Percentiles rank a stretch among this genome's conserved stretches.
phyloP scores from a whole-genome alignment of 2,888 invertebrate species.

The Chymomyza amoena region DNA sequence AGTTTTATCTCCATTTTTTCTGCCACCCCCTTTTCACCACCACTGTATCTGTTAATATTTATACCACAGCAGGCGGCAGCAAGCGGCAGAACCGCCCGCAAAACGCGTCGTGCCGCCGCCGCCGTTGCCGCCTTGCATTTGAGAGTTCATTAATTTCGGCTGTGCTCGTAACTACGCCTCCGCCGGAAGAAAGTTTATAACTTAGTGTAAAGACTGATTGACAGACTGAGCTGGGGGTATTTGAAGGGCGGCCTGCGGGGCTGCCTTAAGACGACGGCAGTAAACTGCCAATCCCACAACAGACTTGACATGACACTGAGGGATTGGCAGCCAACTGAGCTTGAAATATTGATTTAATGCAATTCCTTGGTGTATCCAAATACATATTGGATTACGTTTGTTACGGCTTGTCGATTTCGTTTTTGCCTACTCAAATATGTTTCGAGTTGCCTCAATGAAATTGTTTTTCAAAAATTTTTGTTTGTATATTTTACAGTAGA shows the following conservation, averaged over 20 bases:
- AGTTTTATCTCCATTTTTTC: no score
- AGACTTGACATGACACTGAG: slow-evolving; percentile 24
- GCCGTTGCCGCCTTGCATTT: slow-evolving; percentile 24
- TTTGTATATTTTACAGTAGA: background rate
- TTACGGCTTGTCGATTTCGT: background rate
- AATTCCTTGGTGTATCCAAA: slow-evolving; percentile 22
- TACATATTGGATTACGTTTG: slow-evolving; percentile 14
- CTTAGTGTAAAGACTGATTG: slow-evolving; percentile 22
- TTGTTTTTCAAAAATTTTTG: background rate
- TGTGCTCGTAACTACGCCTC: slow-evolving; percentile 47
- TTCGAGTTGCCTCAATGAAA: background rate
- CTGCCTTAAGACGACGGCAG: background rate
- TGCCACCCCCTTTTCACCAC: no score
- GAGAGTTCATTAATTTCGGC: slow-evolving; percentile 59
- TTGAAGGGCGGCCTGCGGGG: no score
- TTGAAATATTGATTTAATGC: slow-evolving; percentile 47
- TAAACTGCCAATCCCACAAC: slow-evolving; percentile 4
- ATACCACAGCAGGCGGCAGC: background rate
- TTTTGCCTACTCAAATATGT: background rate
- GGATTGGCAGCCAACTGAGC: slow-evolving; percentile 11
- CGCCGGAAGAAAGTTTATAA: slow-evolving; percentile 38
- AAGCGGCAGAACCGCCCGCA: no score
- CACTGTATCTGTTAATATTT: background rate
- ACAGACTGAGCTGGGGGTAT: background rate
- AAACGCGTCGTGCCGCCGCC: background rate